These are phyloP conservation scores for Drosophila nr. medialis DNA, from an alignment of 2,888 invertebrate genomes.

Conservation along the genomic window DNA sequence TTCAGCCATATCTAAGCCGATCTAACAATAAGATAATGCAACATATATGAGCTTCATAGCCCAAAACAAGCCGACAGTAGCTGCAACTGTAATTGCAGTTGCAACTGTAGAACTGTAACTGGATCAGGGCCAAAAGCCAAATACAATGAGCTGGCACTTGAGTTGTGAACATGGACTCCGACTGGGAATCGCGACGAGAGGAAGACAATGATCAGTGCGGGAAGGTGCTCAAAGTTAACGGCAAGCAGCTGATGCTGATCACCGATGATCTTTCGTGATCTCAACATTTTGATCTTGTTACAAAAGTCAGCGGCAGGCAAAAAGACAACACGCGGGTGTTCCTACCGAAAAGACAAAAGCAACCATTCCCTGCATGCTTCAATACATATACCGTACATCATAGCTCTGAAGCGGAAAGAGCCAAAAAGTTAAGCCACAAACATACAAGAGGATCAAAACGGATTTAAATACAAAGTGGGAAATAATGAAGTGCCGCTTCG, in stretches of 20 bases:
- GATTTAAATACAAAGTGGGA: constrained; percentile 78
- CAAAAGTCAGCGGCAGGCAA: constrained; percentile 72
- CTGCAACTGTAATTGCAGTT: constrained; percentile 15
- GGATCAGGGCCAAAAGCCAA: constrained; percentile 57
- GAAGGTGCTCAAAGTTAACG: constrained; percentile 59
- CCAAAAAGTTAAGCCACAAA: constrained; percentile 81
- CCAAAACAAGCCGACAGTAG: constrained; percentile 63
- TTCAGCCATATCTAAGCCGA: constrained; percentile 63
- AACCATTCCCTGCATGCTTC: constrained; percentile 23
- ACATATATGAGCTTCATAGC: constrained; percentile 74
- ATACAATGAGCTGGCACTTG: constrained; percentile 54
- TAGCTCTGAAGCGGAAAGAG: constrained; percentile 70
- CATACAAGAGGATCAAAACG: constrained; percentile 81
- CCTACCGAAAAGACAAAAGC: constrained; percentile 28
- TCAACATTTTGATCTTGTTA: constrained; percentile 73
- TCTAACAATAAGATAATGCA: constrained; percentile 75
- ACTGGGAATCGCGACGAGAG: background rate
- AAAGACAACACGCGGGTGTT: constrained; percentile 67
- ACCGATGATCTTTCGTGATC: constrained; percentile 51
- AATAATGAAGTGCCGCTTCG: constrained; percentile 74
- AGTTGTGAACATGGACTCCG: constrained; percentile 33
- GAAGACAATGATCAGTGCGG: constrained; percentile 33
- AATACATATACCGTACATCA: background rate
- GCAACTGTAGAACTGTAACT: constrained; percentile 41
- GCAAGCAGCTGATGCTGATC: constrained; percentile 60